phyloP scores from a whole-genome alignment of 1,140 invertebrate species.

The Orussus abietinus region DNA sequence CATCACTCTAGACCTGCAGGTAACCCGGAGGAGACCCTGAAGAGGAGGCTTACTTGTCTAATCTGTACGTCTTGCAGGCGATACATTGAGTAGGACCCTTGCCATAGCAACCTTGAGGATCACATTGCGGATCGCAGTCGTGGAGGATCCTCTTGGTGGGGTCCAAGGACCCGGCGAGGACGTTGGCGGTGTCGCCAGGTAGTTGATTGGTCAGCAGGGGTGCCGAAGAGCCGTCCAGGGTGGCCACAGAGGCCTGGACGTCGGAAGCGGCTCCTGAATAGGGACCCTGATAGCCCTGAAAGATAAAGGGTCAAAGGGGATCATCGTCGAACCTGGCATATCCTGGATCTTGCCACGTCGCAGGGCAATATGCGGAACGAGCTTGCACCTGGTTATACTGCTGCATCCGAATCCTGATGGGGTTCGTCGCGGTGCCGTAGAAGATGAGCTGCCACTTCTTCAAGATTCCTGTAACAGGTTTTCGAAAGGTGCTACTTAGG shows the following conservation, averaged over 20 bases:
- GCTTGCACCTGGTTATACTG: constrained; percentile 55
- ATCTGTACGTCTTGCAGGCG: constrained; percentile 71
- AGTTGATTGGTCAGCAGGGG: constrained; percentile 42
- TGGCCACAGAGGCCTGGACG: constrained; percentile 63
- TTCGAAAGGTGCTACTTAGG: neutral
- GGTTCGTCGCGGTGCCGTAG: constrained; percentile 82
- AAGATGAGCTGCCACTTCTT: constrained; percentile 92
- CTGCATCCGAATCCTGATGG: constrained; percentile 61
- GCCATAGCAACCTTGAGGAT: constrained; percentile 76
- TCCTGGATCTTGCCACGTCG: constrained; percentile 53
- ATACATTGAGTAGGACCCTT: constrained; percentile 76
- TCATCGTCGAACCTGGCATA: constrained; percentile 31
- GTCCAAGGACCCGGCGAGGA: constrained; percentile 38
- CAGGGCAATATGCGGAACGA: constrained; percentile 47
- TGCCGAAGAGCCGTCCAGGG: constrained; percentile 61
- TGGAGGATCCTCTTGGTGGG: constrained; percentile 64
- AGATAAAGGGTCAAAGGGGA: constrained; percentile 57
- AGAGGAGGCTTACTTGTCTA: constrained; percentile 78
- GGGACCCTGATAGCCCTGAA: constrained; percentile 67
- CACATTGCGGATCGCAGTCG: constrained; percentile 79
- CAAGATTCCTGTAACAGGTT: constrained; percentile 61
- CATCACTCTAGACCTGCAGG: no score
- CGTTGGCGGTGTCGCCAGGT: constrained; percentile 32
- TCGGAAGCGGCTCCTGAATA: constrained; percentile 68
- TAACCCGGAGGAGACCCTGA: no score